phyloP scores from a whole-genome alignment of 2,113 vertebrate species.

The Tenebrosternarchus preto region DNA sequence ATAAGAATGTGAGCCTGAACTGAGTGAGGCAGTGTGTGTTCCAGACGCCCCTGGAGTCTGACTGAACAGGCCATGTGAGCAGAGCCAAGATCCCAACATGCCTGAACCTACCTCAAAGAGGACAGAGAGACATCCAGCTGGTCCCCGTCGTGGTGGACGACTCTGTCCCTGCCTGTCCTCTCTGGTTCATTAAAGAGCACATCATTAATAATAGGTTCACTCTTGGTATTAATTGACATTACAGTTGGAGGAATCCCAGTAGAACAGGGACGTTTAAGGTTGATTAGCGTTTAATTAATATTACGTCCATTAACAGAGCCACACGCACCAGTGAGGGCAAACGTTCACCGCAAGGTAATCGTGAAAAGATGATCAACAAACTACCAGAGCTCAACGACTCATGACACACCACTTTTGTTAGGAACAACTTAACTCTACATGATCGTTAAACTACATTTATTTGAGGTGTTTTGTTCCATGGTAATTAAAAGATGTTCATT shows the following conservation, averaged over 20 bases:
- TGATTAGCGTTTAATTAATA: neutral
- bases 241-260: neutral
- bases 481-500: no score
- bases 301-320: neutral
- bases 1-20: no score
- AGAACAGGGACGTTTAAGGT: neutral
- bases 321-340: neutral
- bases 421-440: neutral
- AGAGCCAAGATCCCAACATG: no score
- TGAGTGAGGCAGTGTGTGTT: neutral
- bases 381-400: neutral
- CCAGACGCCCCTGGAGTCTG: neutral
- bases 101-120: no score
- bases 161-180: neutral
- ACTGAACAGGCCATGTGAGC: neutral
- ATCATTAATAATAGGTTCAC: no score
- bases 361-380: neutral
- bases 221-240: neutral
- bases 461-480: no score
- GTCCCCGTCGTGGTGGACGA: neutral
- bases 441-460: neutral
- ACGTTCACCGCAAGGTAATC: neutral
- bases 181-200: neutral
- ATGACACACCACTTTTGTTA: neutral
- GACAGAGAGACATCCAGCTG: conserved; percentile 15